Evolutionary conservation across 2,797 vertebrate species (phyloP).

Genomic region (Remorina albescens): DNA sequence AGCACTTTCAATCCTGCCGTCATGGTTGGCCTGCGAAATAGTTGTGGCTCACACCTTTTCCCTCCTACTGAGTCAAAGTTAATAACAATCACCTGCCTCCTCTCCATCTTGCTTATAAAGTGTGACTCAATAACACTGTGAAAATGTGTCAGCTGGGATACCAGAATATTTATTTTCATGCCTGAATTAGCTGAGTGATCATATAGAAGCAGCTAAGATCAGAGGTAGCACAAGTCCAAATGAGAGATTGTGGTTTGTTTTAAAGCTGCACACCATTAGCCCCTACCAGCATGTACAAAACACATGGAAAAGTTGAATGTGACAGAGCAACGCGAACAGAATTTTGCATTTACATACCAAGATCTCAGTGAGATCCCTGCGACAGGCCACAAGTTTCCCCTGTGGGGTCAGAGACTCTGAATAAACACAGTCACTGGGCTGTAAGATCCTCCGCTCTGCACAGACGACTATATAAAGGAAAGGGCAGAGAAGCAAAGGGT

Average conservation of each 20-base stretch:
- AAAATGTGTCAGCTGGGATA: conserved; percentile 29
- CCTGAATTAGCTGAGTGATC: conserved; percentile 7
- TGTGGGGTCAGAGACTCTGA: conserved; percentile 92
- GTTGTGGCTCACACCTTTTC: conserved; percentile 27
- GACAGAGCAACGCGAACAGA: conserved; percentile 2
- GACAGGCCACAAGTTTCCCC: conserved; percentile 90
- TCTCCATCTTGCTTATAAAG: conserved; percentile 7
- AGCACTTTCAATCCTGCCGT: conserved; percentile 35
- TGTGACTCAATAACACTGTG: conserved; percentile 20
- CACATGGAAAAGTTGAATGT: neutral
- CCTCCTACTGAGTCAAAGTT: conserved; percentile 37
- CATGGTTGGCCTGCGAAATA: conserved; percentile 20
- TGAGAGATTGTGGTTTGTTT: conserved; percentile 3
- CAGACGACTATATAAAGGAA: conserved; percentile 44
- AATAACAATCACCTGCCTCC: conserved; percentile 28
- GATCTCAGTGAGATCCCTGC: conserved; percentile 90
- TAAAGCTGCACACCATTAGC: conserved; percentile 7
- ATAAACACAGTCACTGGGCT: conserved; percentile 90
- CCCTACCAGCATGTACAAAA: neutral
- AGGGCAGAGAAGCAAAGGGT: conserved; percentile 27
- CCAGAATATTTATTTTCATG: conserved; percentile 23
- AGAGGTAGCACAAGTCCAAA: conserved; percentile 7
- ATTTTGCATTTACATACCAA: conserved; percentile 84
- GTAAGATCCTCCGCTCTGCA: conserved; percentile 91
- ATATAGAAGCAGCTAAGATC: neutral